A percentile compares a stretch with the other conserved stretches of the same genome.
These are phyloP conservation scores for Morus bassanus DNA, from an alignment of 2,797 vertebrate species.

Conservation along the genomic window DNA sequence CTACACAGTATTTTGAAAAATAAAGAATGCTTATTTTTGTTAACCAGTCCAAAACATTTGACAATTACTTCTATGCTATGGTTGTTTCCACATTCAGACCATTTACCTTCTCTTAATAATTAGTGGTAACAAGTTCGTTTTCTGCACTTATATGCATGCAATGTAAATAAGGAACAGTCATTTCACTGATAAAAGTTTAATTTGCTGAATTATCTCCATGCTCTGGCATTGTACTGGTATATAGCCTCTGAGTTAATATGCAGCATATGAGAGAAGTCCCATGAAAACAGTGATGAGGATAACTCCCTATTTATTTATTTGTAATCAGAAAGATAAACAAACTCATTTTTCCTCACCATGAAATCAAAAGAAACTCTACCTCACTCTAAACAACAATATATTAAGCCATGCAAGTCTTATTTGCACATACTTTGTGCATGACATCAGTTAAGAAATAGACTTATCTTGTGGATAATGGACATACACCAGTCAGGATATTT, in stretches of 20 bases:
- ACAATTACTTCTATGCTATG: background rate
- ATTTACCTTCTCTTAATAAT: background rate
- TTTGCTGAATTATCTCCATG: background rate
- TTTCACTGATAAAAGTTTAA: background rate
- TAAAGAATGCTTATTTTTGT: background rate
- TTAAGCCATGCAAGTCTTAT: background rate
- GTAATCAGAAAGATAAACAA: background rate
- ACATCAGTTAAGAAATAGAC: background rate
- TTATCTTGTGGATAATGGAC: background rate
- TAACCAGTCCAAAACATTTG: background rate
- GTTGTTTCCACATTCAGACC: background rate
- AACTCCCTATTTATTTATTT: background rate
- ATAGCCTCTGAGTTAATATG: background rate
- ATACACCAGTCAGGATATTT: constrained; percentile 17
- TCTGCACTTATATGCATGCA: background rate
- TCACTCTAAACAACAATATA: background rate
- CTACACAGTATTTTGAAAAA: background rate
- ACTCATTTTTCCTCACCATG: background rate
- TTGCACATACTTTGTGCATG: background rate
- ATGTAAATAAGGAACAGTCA: background rate
- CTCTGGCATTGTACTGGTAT: background rate
- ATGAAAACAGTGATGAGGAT: background rate
- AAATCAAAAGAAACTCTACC: background rate
- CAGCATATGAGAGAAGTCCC: background rate
- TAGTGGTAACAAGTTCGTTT: background rate